These are phyloP conservation scores for Holothuria glaberrima DNA, from an alignment of 35 echinoderm and acorn worm genomes.

Conservation along the genomic window DNA sequence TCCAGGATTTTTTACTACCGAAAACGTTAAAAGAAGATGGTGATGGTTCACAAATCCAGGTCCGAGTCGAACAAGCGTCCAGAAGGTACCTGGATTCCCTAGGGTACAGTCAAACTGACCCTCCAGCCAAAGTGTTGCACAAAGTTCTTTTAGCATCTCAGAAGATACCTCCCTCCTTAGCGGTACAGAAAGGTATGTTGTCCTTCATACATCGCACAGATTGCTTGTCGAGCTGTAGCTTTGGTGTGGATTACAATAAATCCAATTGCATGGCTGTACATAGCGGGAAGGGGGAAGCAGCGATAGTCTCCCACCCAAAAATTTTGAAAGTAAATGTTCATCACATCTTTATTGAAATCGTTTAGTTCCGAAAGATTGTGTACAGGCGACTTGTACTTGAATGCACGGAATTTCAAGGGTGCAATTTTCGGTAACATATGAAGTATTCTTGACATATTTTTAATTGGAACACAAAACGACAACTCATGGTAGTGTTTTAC, in stretches of 20 bases:
- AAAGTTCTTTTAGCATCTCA: constrained; percentile 41
- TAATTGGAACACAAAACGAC: too few species aligned
- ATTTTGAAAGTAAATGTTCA: too few species aligned
- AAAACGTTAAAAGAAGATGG: constrained; percentile 28
- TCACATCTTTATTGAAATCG: too few species aligned
- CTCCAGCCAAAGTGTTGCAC: constrained; percentile 23
- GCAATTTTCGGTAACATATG: too few species aligned
- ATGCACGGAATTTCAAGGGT: too few species aligned
- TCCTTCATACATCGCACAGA: neutral
- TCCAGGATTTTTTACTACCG: constrained; percentile 26
- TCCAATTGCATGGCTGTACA: too few species aligned
- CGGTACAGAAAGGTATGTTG: neutral
- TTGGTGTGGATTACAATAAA: neutral
- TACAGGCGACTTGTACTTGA: too few species aligned
- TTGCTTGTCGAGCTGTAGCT: neutral
- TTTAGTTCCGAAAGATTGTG: too few species aligned
- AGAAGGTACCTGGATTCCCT: constrained; percentile 43
- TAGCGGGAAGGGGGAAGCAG: too few species aligned
- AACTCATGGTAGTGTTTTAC: too few species aligned
- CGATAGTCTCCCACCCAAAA: too few species aligned
- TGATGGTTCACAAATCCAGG: neutral
- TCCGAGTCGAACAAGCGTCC: neutral
- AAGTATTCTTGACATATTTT: too few species aligned
- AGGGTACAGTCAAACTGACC: constrained; percentile 30
- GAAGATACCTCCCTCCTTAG: neutral